Evolutionary conservation across 37 sponge, comb jelly and placozoan genomes (phyloP).

Genomic region (Oscarella lobularis): DNA sequence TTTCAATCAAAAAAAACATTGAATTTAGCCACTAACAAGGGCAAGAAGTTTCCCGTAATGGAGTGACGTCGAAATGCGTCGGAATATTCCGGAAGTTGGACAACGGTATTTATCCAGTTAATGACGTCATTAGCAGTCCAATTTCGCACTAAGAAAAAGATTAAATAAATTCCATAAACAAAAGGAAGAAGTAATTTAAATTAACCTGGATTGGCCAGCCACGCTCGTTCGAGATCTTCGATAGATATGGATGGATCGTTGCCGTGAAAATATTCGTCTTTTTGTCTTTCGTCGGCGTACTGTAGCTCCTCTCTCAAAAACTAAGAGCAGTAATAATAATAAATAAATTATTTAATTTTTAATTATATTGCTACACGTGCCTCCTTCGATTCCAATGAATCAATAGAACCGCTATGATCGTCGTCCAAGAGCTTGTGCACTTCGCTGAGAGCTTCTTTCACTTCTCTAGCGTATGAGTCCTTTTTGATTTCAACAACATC

Average conservation of each 20-base stretch:
- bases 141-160: not conserved
- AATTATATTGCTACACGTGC: slow-evolving; percentile 4
- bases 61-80: not conserved
- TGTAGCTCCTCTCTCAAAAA: not conserved
- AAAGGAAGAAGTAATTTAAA: not conserved
- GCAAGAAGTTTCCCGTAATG: not conserved
- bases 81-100: not conserved
- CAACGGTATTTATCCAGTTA: not conserved
- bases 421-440: slow-evolving; percentile 21
- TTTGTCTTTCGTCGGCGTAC: not conserved
- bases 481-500: not conserved
- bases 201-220: not conserved
- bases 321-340: not conserved
- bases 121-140: not conserved
- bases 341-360: not conserved
- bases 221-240: not conserved
- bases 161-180: not conserved
- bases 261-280: not conserved
- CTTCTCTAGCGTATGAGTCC: not conserved
- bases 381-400: slow-evolving; percentile 18
- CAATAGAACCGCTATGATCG: slow-evolving; percentile 23
- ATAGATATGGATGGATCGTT: not conserved
- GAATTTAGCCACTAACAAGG: not conserved
- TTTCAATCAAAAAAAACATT: no score
- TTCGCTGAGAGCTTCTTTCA: slow-evolving; percentile 17